A percentile compares a stretch with the other conserved stretches of the same genome.
phyloP scores from a whole-genome alignment of 35 echinoderm and acorn worm species.

The Stichopus chloronotus region DNA sequence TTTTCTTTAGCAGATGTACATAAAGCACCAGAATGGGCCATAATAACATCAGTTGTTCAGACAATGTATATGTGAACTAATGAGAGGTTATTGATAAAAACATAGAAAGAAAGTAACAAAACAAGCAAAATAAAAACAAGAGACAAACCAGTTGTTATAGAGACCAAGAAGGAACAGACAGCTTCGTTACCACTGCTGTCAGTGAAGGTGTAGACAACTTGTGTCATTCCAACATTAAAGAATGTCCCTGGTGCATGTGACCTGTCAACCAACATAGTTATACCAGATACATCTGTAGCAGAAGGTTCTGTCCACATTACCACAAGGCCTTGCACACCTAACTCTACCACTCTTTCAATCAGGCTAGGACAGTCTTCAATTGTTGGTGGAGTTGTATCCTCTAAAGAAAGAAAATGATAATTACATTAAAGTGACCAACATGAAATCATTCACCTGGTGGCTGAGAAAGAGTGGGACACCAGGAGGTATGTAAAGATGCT shows the following conservation, averaged over 20 bases:
- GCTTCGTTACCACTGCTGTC: constrained; percentile 58
- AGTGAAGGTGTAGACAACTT: constrained; percentile 64
- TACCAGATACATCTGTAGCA: constrained; percentile 66
- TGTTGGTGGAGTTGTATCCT: constrained; percentile 61
- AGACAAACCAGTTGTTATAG: constrained; percentile 35
- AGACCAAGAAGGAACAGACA: constrained; percentile 55
- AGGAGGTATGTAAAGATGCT: no score
- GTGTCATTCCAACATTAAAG: constrained; percentile 33
- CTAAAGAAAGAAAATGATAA: constrained; percentile 21
- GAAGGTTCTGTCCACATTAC: constrained; percentile 73
- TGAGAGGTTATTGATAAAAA: no score
- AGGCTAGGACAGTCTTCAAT: constrained; percentile 58
- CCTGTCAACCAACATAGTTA: neutral
- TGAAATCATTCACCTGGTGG: no score
- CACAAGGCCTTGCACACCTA: constrained; percentile 42
- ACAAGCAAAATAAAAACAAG: neutral
- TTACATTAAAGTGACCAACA: no score
- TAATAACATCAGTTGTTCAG: no score
- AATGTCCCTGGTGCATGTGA: constrained; percentile 48
- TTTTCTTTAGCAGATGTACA: no score
- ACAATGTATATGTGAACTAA: no score
- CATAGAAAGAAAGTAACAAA: no score
- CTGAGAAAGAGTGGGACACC: no score
- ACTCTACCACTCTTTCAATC: constrained; percentile 23
- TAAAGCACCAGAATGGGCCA: no score